phyloP scores from a whole-genome alignment of 2,888 invertebrate genomes.

The Xylophagus ater region DNA sequence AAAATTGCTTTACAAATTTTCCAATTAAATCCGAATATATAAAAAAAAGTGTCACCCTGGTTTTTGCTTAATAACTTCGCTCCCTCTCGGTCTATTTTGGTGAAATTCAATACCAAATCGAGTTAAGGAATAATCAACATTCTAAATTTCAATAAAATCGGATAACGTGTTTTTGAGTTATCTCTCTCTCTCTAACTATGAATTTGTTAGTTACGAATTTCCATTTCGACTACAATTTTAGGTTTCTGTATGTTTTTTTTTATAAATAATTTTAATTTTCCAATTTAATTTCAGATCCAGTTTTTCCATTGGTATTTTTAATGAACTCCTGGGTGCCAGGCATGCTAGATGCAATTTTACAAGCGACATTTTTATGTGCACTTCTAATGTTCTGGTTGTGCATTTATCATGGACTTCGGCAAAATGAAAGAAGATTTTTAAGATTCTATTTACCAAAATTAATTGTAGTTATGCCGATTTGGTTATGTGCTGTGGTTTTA shows the following conservation, averaged over 20 bases:
- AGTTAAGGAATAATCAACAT: no score
- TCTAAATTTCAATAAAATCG: no score
- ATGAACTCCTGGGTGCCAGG: constrained; percentile 83
- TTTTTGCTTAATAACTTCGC: no score
- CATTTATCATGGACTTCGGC: constrained; percentile 84
- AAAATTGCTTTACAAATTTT: no score
- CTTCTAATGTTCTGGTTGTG: constrained; percentile 91
- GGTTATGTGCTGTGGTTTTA: constrained; percentile 75
- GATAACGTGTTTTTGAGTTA: no score
- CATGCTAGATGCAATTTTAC: constrained; percentile 82
- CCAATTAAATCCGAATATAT: no score
- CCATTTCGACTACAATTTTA: background rate
- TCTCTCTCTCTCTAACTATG: no score
- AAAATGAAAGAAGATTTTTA: constrained; percentile 78
- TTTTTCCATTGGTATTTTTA: constrained; percentile 84
- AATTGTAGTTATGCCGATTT: constrained; percentile 72
- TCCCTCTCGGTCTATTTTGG: no score
- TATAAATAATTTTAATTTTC: background rate
- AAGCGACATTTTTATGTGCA: constrained; percentile 78
- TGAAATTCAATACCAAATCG: no score
- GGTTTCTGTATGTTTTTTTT: background rate
- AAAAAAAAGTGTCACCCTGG: no score
- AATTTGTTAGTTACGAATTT: no score
- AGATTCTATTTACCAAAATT: constrained; percentile 88
- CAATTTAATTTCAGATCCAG: constrained; percentile 60